phyloP scores from a whole-genome alignment of 2,113 vertebrate species.

The Gymnogyps californianus region DNA sequence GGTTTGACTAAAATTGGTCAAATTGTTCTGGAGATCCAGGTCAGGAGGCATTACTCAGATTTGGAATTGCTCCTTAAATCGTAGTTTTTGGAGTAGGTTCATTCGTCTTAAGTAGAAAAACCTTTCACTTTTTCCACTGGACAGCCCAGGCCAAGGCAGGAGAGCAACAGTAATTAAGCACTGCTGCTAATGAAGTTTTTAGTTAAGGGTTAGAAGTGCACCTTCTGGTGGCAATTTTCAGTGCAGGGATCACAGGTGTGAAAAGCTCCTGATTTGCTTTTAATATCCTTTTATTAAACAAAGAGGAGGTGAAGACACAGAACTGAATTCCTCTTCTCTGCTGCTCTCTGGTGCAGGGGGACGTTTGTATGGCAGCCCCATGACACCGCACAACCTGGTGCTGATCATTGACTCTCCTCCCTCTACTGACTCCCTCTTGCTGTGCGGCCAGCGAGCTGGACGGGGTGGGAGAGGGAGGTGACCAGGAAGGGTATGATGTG shows the following conservation, averaged over 20 bases:
- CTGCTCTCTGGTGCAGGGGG: not conserved
- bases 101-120: not conserved
- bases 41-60: not conserved
- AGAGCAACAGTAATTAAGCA: not conserved
- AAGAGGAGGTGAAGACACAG: not conserved
- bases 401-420: not conserved
- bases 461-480: not conserved
- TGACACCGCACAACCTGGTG: rapidly evolving
- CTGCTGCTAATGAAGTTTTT: not conserved
- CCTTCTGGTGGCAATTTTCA: not conserved
- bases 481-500: not conserved
- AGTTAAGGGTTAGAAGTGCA: not conserved
- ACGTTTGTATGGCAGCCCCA: not conserved
- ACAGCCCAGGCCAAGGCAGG: not conserved
- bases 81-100: not conserved
- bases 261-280: not conserved
- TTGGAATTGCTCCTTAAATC: not conserved
- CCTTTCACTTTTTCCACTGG: not conserved
- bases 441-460: not conserved
- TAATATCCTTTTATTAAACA: not conserved
- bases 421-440: not conserved
- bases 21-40: not conserved
- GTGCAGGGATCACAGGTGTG: not conserved
- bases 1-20: not conserved
- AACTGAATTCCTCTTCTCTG: not conserved